Evolutionary conservation across 2,888 invertebrate species (phyloP).

Genomic region (Acleris holmiana): DNA sequence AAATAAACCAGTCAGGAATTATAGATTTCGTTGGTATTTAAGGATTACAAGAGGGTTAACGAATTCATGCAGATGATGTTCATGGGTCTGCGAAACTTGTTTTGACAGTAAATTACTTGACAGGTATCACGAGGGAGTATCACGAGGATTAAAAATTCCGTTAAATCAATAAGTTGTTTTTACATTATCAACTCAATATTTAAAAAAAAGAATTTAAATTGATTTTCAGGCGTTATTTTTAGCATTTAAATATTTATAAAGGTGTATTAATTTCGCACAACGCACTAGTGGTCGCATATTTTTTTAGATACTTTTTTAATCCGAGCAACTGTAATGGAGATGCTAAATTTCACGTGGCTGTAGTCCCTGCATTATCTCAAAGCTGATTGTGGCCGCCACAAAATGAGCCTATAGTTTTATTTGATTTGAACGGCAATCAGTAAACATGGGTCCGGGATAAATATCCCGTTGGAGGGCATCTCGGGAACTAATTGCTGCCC

Average conservation of each 20-base stretch:
- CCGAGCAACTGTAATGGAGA: background rate
- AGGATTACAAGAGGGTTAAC: slow-evolving; percentile 2
- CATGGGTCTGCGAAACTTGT: background rate
- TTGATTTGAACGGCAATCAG: slow-evolving; percentile 64
- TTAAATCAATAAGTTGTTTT: too few species aligned
- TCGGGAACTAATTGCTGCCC: slow-evolving; percentile 78
- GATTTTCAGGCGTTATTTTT: too few species aligned
- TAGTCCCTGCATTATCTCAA: slow-evolving; percentile 7
- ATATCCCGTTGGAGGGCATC: slow-evolving; percentile 63
- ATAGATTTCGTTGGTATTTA: slow-evolving; percentile 15
- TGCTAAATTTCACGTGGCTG: slow-evolving; percentile 1
- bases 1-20: slow-evolving; percentile 19
- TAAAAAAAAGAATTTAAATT: too few species aligned
- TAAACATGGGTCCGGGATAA: slow-evolving; percentile 71
- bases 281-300: too few species aligned
- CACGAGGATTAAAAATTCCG: too few species aligned
- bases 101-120: too few species aligned
- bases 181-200: too few species aligned
- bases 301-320: too few species aligned
- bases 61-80: background rate
- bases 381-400: slow-evolving; percentile 31
- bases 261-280: too few species aligned
- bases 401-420: slow-evolving; percentile 43
- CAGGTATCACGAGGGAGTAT: too few species aligned
- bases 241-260: too few species aligned